Percentiles rank a stretch among this genome's conserved stretches.
Evolutionary conservation across 2,888 invertebrate species (phyloP).

Genomic region (Diploptera punctata): DNA sequence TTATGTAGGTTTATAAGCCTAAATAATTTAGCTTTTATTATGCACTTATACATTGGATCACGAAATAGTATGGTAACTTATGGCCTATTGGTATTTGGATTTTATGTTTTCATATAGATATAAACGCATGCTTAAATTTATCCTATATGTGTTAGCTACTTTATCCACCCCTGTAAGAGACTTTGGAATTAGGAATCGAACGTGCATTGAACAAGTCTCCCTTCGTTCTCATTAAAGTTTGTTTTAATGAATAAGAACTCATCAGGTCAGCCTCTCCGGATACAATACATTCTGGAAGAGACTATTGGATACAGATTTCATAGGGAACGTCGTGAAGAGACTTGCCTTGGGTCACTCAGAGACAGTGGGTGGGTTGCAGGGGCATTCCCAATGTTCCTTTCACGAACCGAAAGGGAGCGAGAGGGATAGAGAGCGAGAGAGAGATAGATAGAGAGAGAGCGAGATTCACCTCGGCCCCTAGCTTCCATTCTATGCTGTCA

Average conservation of each 20-base stretch:
- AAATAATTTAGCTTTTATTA: too few relatives aligned
- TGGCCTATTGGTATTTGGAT: too few relatives aligned
- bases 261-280: neutral
- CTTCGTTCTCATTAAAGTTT: neutral
- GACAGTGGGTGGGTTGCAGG: neutral
- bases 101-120: too few relatives aligned
- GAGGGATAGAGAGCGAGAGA: neutral
- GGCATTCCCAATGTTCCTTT: slow-evolving; percentile 23
- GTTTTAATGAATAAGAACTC: neutral
- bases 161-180: neutral
- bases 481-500: slow-evolving; percentile 25
- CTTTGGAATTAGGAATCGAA: neutral
- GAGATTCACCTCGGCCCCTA: neutral
- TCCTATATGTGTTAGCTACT: too few relatives aligned
- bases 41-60: too few relatives aligned
- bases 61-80: too few relatives aligned
- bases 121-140: too few relatives aligned
- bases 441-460: neutral
- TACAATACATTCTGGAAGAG: neutral
- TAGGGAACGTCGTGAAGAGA: neutral
- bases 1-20: too few relatives aligned
- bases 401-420: neutral
- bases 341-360: slow-evolving; percentile 7
- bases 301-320: neutral
- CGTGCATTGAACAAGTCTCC: neutral